Percentiles rank a stretch among this genome's conserved stretches.
Conservation (phyloP, 2,113 vertebrate species). For the Archilochus colubris region DNA sequence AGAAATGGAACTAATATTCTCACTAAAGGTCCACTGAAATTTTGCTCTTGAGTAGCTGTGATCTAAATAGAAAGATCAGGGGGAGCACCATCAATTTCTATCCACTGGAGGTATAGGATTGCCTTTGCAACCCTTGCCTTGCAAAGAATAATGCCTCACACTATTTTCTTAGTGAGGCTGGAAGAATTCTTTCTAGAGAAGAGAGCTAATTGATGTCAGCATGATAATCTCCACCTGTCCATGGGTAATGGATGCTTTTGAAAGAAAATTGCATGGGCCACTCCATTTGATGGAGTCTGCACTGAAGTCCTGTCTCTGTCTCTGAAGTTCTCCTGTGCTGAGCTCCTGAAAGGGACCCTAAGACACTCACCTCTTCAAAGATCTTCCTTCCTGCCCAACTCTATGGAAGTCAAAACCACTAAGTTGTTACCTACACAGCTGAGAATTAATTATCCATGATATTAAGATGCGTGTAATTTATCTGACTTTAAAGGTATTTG, state of each 20-base stretch:
- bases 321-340: background rate
- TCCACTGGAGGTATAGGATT: background rate
- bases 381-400: background rate
- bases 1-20: background rate
- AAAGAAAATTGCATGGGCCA: background rate
- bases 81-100: background rate
- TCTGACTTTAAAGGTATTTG: background rate
- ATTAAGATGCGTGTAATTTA: background rate
- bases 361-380: background rate
- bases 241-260: background rate
- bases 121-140: background rate
- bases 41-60: background rate
- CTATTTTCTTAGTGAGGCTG: background rate
- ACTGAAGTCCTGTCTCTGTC: background rate
- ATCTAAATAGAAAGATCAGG: background rate
- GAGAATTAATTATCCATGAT: background rate
- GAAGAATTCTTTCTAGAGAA: constrained; percentile 2
- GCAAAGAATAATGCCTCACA: background rate
- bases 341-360: background rate
- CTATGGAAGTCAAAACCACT: background rate
- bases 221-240: constrained; percentile 2
- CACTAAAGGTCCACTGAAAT: background rate
- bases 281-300: background rate
- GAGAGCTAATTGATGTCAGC: constrained; percentile 1
- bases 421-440: background rate